Percentiles rank a stretch among this genome's conserved stretches.
These are phyloP conservation scores for Lasiommata megera DNA, from an alignment of 2,888 invertebrate genomes.

Conservation along the genomic window DNA sequence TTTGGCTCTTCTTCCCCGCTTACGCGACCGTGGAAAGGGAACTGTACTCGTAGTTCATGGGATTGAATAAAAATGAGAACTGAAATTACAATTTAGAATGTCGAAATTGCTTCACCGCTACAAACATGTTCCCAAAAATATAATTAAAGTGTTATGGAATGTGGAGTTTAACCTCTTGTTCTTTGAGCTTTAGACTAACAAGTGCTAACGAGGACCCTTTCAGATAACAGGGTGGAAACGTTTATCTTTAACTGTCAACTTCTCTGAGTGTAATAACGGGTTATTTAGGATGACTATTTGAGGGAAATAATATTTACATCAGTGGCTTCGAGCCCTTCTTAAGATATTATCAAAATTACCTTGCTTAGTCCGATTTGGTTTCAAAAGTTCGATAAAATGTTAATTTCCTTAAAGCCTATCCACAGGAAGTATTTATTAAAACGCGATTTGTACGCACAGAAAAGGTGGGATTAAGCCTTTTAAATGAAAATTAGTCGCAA, in stretches of 20 bases:
- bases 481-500: no score
- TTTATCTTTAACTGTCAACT: not conserved
- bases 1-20: conserved; percentile 21
- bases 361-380: no score
- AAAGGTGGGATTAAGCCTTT: no score
- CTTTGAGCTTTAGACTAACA: no score
- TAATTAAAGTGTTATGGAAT: not conserved
- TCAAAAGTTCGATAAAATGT: no score
- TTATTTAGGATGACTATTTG: not conserved
- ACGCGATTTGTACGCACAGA: no score
- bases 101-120: conserved; percentile 18
- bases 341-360: no score
- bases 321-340: no score
- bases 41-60: conserved; percentile 21
- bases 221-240: not conserved
- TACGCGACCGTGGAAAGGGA: conserved; percentile 14
- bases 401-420: no score
- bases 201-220: no score
- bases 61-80: conserved; percentile 32
- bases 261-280: not conserved
- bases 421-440: no score
- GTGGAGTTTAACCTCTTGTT: no score
- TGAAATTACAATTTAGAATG: conserved; percentile 27
- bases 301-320: not conserved
- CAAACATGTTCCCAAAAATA: conserved; percentile 12